Percentiles rank a stretch among this genome's conserved stretches.
These are phyloP conservation scores for Sesamia inferens DNA, from an alignment of 2,888 invertebrate species.

Conservation along the genomic window DNA sequence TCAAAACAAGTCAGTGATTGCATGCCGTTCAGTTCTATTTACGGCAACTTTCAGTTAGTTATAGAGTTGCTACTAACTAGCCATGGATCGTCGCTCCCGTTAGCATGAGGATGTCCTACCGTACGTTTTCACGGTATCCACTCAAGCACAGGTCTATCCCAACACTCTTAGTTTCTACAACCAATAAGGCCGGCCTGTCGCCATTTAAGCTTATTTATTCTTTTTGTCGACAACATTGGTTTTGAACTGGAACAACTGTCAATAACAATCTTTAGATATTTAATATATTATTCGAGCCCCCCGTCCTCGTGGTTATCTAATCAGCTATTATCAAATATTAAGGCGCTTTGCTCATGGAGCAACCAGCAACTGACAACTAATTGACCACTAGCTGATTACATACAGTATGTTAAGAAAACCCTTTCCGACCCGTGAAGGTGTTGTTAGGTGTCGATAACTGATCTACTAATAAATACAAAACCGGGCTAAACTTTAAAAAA, in stretches of 20 bases:
- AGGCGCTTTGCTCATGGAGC: too few relatives aligned
- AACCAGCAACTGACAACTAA: too few relatives aligned
- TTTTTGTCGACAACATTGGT: background rate
- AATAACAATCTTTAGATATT: background rate
- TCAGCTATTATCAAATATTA: constrained; percentile 35
- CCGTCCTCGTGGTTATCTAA: constrained; percentile 29
- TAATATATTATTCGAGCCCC: background rate
- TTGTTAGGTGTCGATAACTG: too few relatives aligned
- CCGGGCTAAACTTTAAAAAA: too few relatives aligned
- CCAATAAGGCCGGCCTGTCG: too few relatives aligned
- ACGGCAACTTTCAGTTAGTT: too few relatives aligned
- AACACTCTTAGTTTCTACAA: background rate
- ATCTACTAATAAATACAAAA: too few relatives aligned
- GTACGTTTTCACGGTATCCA: background rate
- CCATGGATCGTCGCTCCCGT: background rate
- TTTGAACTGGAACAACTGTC: background rate
- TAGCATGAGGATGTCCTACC: background rate
- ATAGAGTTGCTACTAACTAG: background rate
- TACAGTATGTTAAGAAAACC: too few relatives aligned
- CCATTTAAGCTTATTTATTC: background rate
- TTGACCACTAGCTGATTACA: too few relatives aligned
- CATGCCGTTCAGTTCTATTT: too few relatives aligned
- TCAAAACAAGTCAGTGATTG: too few relatives aligned
- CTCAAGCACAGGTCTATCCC: background rate
- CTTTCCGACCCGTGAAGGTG: too few relatives aligned